Evolutionary conservation across 2,113 vertebrate species (phyloP).

Genomic region (Sinocyclocheilus anophthalmus): DNA sequence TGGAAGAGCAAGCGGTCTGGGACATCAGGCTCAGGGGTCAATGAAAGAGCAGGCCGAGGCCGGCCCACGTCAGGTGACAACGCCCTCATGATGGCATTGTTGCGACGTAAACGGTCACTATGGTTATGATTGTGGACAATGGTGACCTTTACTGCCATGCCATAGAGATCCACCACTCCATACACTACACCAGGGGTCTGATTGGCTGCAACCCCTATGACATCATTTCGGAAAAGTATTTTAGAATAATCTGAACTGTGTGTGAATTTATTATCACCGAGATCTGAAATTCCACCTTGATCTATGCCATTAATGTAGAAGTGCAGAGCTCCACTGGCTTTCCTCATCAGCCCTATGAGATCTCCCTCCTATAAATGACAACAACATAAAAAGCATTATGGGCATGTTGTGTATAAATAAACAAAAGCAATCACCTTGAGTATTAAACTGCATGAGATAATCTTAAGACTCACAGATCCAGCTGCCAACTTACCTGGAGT

Average conservation of each 20-base stretch:
- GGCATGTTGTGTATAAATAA: neutral
- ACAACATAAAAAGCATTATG: neutral
- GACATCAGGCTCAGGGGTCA: constrained; percentile 75
- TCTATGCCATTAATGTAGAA: constrained; percentile 95
- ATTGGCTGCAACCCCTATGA: constrained; percentile 85
- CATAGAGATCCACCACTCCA: constrained; percentile 92
- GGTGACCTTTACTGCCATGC: constrained; percentile 94
- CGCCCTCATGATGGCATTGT: constrained; percentile 91
- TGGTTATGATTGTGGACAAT: constrained; percentile 95
- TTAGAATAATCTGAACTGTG: neutral
- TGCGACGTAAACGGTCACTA: constrained; percentile 88
- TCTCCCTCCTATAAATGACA: constrained; percentile 81
- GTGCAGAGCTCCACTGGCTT: constrained; percentile 87
- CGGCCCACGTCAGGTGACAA: constrained; percentile 84
- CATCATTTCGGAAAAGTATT: neutral
- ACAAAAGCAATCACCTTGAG: no score
- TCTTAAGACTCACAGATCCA: neutral
- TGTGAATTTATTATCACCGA: neutral
- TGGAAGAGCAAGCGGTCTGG: constrained; percentile 87
- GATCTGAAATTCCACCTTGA: constrained; percentile 77
- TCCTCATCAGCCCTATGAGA: constrained; percentile 90
- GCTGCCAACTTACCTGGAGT: constrained; percentile 79
- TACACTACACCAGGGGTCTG: constrained; percentile 87
- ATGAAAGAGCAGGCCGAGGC: constrained; percentile 68
- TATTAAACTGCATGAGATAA: neutral